These are phyloP conservation scores for Lethenteron camtschaticum DNA, from an alignment of 2,113 vertebrate genomes.

Conservation along the genomic window DNA sequence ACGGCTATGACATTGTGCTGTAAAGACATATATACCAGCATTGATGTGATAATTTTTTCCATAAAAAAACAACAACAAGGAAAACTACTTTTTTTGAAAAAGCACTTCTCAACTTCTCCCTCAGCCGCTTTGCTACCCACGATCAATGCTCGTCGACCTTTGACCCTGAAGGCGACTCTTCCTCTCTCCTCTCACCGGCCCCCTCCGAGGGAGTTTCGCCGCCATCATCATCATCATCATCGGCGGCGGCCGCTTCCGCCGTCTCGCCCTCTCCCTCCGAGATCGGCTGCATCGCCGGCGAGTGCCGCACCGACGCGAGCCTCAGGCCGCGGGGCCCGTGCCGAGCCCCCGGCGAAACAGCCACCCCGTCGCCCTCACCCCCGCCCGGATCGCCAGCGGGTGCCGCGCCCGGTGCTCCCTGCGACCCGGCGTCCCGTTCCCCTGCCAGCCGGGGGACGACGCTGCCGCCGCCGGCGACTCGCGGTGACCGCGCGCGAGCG, in stretches of 20 bases:
- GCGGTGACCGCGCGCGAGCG: neutral
- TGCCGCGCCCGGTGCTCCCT: neutral
- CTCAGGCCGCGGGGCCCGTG: neutral
- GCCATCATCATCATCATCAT: too few species aligned
- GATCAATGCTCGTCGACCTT: too few species aligned
- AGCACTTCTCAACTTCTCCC: too few species aligned
- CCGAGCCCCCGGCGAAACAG: neutral
- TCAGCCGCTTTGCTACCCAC: too few species aligned
- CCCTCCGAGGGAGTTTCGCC: too few species aligned
- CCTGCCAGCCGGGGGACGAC: neutral
- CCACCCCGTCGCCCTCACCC: neutral
- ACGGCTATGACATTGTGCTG: too few species aligned
- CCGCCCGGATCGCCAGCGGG: neutral
- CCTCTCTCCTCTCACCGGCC: too few species aligned
- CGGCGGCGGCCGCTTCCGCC: neutral
- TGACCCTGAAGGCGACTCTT: too few species aligned
- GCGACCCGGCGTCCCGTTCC: neutral
- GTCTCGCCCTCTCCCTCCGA: conserved; percentile 1
- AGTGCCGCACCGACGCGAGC: neutral
- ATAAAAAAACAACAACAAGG: too few species aligned
- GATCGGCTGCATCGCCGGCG: neutral
- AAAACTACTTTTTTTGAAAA: too few species aligned
- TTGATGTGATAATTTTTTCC: too few species aligned
- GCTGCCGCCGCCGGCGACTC: neutral
- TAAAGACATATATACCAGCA: too few species aligned